Evolutionary conservation across 2,888 invertebrate species (phyloP).

Genomic region (Lumbricus terrestris): DNA sequence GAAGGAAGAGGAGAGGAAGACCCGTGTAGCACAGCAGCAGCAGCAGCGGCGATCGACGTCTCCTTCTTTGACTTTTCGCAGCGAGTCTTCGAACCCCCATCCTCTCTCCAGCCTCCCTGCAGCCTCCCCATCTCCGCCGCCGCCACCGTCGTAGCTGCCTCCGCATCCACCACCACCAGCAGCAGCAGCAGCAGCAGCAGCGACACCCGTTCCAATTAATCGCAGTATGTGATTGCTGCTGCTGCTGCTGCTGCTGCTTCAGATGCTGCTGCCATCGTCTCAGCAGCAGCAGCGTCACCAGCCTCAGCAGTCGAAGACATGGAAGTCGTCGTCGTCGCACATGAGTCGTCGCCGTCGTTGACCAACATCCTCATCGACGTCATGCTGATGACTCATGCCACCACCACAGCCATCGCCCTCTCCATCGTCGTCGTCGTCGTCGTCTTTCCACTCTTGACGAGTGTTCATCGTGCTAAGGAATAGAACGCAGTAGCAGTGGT

Average conservation of each 20-base stretch:
- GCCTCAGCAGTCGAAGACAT: not conserved
- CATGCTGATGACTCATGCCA: not conserved
- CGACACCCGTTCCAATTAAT: conserved; percentile 3
- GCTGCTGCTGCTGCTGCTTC: not conserved
- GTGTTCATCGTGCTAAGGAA: not conserved
- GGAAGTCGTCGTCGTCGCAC: not conserved
- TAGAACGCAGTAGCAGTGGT: not conserved
- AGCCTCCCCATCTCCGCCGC: too few relatives aligned
- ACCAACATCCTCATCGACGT: not conserved
- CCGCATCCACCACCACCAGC: too few relatives aligned
- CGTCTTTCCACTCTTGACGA: not conserved
- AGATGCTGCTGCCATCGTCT: not conserved
- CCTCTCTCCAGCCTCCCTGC: too few relatives aligned
- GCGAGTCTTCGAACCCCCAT: not conserved
- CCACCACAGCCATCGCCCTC: too few relatives aligned
- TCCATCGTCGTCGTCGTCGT: not conserved
- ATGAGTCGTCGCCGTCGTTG: not conserved
- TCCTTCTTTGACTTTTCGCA: not conserved
- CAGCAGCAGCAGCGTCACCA: not conserved
- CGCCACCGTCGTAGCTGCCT: too few relatives aligned
- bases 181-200: too few relatives aligned
- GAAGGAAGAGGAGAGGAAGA: too few relatives aligned
- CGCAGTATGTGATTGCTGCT: not conserved
- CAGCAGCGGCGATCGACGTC: not conserved
- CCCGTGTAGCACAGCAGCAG: too few relatives aligned